Conservation (phyloP, 2,888 invertebrate species). For the Metopia argyrocephala region DNA sequence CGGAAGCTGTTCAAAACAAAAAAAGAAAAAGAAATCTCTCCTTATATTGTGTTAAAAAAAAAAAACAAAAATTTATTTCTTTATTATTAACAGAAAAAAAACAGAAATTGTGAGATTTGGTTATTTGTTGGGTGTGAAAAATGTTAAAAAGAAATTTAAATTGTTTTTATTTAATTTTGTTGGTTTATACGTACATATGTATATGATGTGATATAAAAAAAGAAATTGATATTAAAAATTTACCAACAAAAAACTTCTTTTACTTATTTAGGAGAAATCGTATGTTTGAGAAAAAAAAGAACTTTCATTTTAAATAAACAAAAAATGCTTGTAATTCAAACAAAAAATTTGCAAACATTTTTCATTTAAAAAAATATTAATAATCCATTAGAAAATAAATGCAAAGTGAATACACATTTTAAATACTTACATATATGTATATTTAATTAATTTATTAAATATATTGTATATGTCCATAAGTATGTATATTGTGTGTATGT, state of each 20-base stretch:
- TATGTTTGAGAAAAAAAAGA: constrained; percentile 40
- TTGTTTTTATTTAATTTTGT: not conserved
- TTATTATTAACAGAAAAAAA: not conserved
- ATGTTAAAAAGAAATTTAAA: constrained; percentile 48
- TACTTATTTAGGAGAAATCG: constrained; percentile 45
- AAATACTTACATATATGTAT: no score
- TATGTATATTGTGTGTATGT: no score
- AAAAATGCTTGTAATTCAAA: constrained; percentile 30
- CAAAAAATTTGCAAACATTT: no score
- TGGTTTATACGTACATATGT: no score
- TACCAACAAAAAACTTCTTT: constrained; percentile 27
- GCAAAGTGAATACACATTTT: no score
- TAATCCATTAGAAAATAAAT: not conserved
- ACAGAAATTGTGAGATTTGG: constrained; percentile 1
- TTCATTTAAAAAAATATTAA: constrained; percentile 1
- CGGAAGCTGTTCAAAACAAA: constrained; percentile 59
- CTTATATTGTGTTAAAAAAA: constrained; percentile 32
- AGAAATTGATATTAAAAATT: constrained; percentile 7
- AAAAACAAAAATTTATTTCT: constrained; percentile 17
- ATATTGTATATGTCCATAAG: no score
- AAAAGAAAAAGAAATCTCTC: constrained; percentile 1
- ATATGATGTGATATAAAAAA: constrained; percentile 8
- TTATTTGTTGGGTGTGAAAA: constrained; percentile 6
- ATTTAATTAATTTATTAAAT: no score
- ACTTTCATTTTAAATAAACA: constrained; percentile 41